Percentiles rank a stretch among this genome's conserved stretches.
Conservation (phyloP, 1,140 invertebrate species). For the Sitodiplosis mosellana region DNA sequence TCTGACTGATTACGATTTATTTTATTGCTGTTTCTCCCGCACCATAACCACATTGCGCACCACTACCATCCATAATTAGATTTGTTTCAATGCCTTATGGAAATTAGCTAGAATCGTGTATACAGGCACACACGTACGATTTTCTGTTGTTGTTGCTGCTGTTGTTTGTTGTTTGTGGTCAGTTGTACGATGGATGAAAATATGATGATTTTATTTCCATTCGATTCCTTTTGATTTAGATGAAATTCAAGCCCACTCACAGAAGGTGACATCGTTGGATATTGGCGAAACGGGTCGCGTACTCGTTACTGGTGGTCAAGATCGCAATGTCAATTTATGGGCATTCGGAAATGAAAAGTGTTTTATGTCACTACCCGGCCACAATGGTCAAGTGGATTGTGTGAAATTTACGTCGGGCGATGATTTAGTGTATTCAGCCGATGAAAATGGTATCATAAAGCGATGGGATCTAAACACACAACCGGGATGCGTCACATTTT, state of each 20-base stretch:
- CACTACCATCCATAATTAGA: too few species aligned
- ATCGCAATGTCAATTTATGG: conserved; percentile 96
- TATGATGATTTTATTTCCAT: background rate
- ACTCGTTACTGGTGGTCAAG: conserved; percentile 89
- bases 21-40: too few species aligned
- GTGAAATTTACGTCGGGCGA: conserved; percentile 88
- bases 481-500: conserved; percentile 76
- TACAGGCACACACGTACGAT: background rate
- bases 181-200: background rate
- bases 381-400: conserved; percentile 83
- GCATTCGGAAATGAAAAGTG: conserved; percentile 87
- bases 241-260: conserved; percentile 69
- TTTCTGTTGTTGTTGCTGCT: background rate
- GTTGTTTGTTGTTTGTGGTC: background rate
- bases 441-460: conserved; percentile 80
- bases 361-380: conserved; percentile 80
- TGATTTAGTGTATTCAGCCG: conserved; percentile 88
- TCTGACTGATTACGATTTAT: too few species aligned
- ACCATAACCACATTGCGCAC: too few species aligned
- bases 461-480: conserved; percentile 93
- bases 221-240: conserved; percentile 33
- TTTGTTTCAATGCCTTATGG: too few species aligned
- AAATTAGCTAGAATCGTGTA: background rate
- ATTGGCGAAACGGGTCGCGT: conserved; percentile 80
- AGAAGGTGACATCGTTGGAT: conserved; percentile 68